Evolutionary conservation across 2,113 vertebrate genomes (phyloP).

Genomic region (Capreolus pygargus): DNA sequence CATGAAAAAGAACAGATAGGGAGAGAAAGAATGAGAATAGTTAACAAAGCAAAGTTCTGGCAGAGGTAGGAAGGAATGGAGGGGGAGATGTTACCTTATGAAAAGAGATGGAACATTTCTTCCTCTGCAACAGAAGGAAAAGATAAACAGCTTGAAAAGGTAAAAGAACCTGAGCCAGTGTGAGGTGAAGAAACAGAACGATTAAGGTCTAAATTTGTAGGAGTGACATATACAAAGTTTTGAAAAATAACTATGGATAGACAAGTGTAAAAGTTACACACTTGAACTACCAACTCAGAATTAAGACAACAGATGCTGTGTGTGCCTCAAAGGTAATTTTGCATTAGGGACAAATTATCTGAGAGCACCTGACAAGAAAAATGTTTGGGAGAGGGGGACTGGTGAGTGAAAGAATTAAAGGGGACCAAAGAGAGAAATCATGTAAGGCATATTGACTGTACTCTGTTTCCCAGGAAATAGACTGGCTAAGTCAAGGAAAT

Average conservation of each 20-base stretch:
- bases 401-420: neutral
- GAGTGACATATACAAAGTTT: neutral
- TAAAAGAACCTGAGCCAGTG: neutral
- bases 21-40: neutral
- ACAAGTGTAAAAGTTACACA: constrained; percentile 21
- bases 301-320: neutral
- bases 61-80: neutral
- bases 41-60: neutral
- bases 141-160: neutral
- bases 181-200: neutral
- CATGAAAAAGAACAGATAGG: neutral
- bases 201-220: neutral
- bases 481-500: neutral
- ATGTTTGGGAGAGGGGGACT: neutral
- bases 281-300: neutral
- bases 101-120: constrained; percentile 27
- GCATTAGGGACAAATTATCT: neutral
- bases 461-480: neutral
- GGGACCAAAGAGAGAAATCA: neutral
- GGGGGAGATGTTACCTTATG: neutral
- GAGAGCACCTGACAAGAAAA: neutral
- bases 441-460: neutral
- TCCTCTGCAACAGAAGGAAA: neutral
- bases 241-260: neutral
- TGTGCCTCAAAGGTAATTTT: neutral